A percentile compares a stretch with the other conserved stretches of the same genome.
Evolutionary conservation across 2,888 invertebrate species (phyloP).

Genomic region (Onchidella celtica): DNA sequence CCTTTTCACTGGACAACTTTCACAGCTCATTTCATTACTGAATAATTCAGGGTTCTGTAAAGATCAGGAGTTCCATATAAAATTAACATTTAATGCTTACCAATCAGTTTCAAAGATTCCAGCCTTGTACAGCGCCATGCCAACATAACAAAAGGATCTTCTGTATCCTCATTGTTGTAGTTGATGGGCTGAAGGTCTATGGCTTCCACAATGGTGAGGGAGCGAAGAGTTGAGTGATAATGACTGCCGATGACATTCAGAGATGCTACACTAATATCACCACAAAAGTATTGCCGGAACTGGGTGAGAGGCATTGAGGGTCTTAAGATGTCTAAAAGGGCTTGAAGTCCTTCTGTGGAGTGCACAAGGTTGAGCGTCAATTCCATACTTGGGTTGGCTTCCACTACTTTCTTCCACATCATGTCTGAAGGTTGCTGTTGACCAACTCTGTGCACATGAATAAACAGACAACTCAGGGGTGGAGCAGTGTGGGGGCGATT

Average conservation of each 20-base stretch:
- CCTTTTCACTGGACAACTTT: too few species aligned
- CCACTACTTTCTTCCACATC: conserved; percentile 84
- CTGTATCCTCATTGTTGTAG: conserved; percentile 60
- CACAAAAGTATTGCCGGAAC: conserved; percentile 88
- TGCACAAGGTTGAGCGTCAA: conserved; percentile 85
- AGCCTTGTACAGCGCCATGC: conserved; percentile 85
- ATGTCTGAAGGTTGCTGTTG: conserved; percentile 83
- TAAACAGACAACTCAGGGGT: conserved; percentile 82
- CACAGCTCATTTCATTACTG: too few species aligned
- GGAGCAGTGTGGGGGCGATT: conserved; percentile 60
- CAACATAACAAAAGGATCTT: conserved; percentile 85
- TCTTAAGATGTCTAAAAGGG: conserved; percentile 85
- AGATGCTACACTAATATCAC: conserved; percentile 83
- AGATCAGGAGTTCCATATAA: too few species aligned
- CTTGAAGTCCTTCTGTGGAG: conserved; percentile 84
- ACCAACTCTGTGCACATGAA: conserved; percentile 87
- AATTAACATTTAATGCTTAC: conserved; percentile 71
- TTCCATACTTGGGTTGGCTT: conserved; percentile 83
- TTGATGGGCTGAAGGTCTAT: conserved; percentile 60
- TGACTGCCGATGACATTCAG: conserved; percentile 82
- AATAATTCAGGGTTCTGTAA: too few species aligned
- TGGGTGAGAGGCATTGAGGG: conserved; percentile 88
- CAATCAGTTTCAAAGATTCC: conserved; percentile 83
- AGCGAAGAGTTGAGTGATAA: conserved; percentile 81
- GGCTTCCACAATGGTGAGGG: conserved; percentile 85